Conservation (phyloP, 2,888 invertebrate genomes). For the Alviniconcha strummeri region DNA sequence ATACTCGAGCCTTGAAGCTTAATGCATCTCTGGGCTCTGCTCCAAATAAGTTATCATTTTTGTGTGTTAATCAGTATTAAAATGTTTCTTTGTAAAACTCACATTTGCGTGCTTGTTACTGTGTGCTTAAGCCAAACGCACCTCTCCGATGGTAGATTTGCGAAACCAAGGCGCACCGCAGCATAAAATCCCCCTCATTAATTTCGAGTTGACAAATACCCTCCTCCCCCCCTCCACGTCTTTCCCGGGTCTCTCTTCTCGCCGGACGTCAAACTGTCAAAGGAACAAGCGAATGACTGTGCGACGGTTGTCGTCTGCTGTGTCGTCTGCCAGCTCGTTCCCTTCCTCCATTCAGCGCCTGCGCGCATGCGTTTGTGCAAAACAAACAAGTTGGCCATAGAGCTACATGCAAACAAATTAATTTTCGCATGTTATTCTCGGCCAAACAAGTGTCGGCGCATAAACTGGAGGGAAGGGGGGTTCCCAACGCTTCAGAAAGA, state of each 20-base stretch:
- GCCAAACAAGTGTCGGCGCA: conserved; percentile 9
- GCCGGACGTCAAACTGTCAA: conserved; percentile 7
- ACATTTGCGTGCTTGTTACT: too few species aligned
- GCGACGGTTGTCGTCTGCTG: conserved; percentile 11
- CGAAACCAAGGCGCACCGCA: not conserved
- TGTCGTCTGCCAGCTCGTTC: not conserved
- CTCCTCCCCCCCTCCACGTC: not conserved
- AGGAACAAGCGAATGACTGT: conserved; percentile 5
- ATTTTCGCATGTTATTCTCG: conserved; percentile 33
- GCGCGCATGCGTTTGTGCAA: conserved; percentile 19
- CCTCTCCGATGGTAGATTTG: too few species aligned
- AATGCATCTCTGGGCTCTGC: too few species aligned
- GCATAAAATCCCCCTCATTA: not conserved
- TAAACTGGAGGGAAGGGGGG: not conserved
- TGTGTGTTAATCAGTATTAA: too few species aligned
- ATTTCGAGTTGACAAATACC: not conserved
- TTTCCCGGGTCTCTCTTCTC: not conserved
- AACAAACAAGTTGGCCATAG: conserved; percentile 14
- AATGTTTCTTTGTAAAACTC: too few species aligned
- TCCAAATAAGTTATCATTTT: too few species aligned
- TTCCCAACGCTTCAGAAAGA: too few species aligned
- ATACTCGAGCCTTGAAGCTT: too few species aligned
- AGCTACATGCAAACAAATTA: conserved; percentile 36
- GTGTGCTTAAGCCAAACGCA: too few species aligned
- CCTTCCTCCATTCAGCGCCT: not conserved